phyloP scores from a whole-genome alignment of 2,797 vertebrate species.

The Pangasius mekongensis region DNA sequence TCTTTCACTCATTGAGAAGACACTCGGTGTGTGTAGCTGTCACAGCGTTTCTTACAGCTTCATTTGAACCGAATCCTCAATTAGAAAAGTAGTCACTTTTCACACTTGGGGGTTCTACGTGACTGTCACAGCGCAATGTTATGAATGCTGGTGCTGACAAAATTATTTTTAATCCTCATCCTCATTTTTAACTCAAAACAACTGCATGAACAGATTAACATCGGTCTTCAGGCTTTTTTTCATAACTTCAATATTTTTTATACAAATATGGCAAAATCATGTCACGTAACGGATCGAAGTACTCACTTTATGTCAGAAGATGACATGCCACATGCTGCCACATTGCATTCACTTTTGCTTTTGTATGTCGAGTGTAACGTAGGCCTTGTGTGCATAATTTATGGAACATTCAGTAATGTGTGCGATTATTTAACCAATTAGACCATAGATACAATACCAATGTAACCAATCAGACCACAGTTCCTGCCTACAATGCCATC shows the following conservation, averaged over 20 bases:
- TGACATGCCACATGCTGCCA: neutral
- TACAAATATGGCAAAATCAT: neutral
- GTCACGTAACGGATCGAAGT: neutral
- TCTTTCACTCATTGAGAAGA: neutral
- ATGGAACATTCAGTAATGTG: neutral
- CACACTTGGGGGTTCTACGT: neutral
- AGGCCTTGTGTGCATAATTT: neutral
- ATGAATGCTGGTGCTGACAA: neutral
- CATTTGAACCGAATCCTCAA: neutral
- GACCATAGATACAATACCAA: neutral
- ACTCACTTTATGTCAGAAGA: neutral
- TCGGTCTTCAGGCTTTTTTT: neutral
- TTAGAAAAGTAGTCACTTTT: neutral
- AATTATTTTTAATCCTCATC: neutral
- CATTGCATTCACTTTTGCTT: neutral
- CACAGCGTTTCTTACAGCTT: neutral
- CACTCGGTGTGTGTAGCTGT: neutral
- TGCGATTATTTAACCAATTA: neutral
- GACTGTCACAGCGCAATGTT: neutral
- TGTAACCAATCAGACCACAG: neutral
- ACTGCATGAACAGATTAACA: neutral
- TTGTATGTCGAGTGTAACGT: neutral
- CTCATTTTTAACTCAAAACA: neutral
- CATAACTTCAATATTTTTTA: neutral
- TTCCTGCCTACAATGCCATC: neutral